A percentile compares a stretch with the other conserved stretches of the same genome.
phyloP scores from a whole-genome alignment of 2,113 vertebrate species.

The Tragelaphus scriptus region DNA sequence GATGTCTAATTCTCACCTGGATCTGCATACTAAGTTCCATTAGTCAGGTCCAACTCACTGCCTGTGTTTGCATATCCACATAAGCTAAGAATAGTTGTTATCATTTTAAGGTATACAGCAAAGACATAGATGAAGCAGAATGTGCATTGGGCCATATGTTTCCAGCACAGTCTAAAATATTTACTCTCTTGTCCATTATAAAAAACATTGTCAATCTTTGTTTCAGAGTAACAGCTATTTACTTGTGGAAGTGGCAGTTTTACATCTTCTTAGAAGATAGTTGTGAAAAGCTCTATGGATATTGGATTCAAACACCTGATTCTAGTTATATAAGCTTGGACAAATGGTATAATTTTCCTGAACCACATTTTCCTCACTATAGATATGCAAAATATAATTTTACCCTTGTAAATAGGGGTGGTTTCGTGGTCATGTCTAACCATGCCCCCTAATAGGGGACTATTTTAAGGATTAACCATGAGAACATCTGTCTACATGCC shows the following conservation, averaged over 20 bases:
- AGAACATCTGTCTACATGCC: not conserved
- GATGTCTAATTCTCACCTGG: not conserved
- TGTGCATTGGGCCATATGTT: not conserved
- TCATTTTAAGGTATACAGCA: not conserved
- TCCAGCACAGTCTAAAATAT: not conserved
- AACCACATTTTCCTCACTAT: not conserved
- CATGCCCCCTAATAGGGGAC: too few species aligned
- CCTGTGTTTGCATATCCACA: not conserved
- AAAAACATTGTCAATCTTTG: not conserved
- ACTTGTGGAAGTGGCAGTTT: not conserved
- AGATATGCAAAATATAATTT: not conserved
- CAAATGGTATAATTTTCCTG: not conserved
- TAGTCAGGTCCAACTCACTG: not conserved
- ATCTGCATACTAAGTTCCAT: not conserved
- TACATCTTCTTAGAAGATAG: not conserved
- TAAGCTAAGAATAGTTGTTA: not conserved
- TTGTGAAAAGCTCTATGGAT: not conserved
- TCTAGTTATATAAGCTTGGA: not conserved
- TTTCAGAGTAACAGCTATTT: not conserved
- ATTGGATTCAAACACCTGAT: not conserved
- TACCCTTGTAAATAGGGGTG: not conserved
- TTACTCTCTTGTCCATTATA: not conserved
- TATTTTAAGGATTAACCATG: not conserved
- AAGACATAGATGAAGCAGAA: not conserved
- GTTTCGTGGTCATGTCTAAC: not conserved